Base-by-base conservation (phyloP, 1,140 invertebrate species). In the Brachionus rubens region DNA sequence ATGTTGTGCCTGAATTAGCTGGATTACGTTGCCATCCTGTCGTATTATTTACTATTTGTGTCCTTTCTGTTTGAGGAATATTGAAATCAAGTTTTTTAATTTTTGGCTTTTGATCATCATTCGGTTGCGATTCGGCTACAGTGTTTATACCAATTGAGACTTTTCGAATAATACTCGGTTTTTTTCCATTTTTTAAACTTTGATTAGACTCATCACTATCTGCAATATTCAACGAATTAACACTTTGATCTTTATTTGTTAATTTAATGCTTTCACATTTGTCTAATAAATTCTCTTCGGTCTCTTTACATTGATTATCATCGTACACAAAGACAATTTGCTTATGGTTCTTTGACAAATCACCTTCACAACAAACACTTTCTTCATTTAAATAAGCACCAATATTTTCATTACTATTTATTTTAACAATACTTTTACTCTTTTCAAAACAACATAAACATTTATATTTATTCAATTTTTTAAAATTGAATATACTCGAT, bases 91-190 rank as follows among this genome's bases (percentile, higher is more conserved):
- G 9, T 43, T 41, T 9, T 12, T 46, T 26, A 21, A 10, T 65
- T 43, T 5, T 21, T 46, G 41, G 2, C 7, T 65, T 65, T 2
- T 9, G 14, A 0, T 41, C 19, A 9, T n/a, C 9, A 9, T 65
- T n/a, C 1, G 14, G n/a, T 10, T 40, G n/a, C 6, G 21, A 9
- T 12, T 54, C 26, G 4, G n/a, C 10, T 9, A 65, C 36, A 16
- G 59, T 65, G 1, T 65, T 65, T 41, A 43, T 65, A 24, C 59
- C 59, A 43, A 65, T 65, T 3, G 59, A 65, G 12, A 65, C 59
- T 24, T 65, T 65, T 7, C 21, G 41, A 2, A 65, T 24, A n/a
- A 36, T 7, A 26, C 21, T 36, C 10, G 3, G n/a, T n/a, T n/a
- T 59, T 3, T 14, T 59, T 7, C 33, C 30, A 59, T 33, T 30